Conservation (phyloP, 2,888 invertebrate genomes). For the Nowickia ferox region DNA sequence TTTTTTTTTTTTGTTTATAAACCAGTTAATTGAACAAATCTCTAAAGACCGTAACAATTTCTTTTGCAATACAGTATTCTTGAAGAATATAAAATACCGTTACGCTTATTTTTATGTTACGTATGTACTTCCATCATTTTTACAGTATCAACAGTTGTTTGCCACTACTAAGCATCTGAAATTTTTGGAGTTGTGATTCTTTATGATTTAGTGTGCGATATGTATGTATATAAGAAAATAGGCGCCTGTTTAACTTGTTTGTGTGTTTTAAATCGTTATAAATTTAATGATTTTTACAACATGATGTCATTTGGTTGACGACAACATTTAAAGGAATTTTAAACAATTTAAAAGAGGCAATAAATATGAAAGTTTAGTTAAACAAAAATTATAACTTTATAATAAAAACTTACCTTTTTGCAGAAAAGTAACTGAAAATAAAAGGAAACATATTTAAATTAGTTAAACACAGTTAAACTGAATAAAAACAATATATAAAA, state of each 20-base stretch:
- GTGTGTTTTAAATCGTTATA: neutral
- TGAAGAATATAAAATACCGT: too few relatives aligned
- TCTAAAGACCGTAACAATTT: too few relatives aligned
- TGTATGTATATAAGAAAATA: too few relatives aligned
- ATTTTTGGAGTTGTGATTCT: too few relatives aligned
- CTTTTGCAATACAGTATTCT: too few relatives aligned
- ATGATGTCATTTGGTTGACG: neutral
- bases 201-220: too few relatives aligned
- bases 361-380: neutral
- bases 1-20: too few relatives aligned
- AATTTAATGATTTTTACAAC: neutral
- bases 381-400: neutral
- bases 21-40: too few relatives aligned
- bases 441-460: slow-evolving; percentile 38
- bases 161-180: too few relatives aligned
- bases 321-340: neutral
- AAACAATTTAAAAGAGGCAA: neutral
- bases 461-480: slow-evolving; percentile 23
- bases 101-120: too few relatives aligned
- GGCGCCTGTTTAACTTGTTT: neutral
- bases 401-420: slow-evolving; percentile 1
- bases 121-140: too few relatives aligned
- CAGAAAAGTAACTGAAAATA: slow-evolving; percentile 7
- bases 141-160: too few relatives aligned
- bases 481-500: slow-evolving; percentile 36